Percentiles rank a stretch among this genome's conserved stretches.
Evolutionary conservation across 2,797 vertebrate species (phyloP).

Genomic region (Moxostoma hubbsi): DNA sequence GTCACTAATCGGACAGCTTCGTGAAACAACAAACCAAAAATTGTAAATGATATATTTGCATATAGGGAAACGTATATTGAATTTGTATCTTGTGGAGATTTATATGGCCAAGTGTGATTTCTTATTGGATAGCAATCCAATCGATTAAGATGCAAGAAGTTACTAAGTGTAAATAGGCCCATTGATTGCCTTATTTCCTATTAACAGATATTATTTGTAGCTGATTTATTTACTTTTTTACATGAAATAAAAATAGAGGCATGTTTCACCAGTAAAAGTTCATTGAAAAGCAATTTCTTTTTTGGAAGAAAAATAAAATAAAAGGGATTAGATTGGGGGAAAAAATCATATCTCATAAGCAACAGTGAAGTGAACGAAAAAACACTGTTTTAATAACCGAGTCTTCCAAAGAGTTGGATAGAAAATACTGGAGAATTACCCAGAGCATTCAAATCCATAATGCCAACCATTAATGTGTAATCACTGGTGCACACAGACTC

Average conservation of each 20-base stretch:
- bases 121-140: too few relatives aligned
- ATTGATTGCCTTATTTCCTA: too few relatives aligned
- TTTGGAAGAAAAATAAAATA: slow-evolving; percentile 2
- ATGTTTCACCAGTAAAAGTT: slow-evolving; percentile 24
- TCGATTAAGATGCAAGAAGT: too few relatives aligned
- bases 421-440: slow-evolving; percentile 52
- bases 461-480: slow-evolving; percentile 27
- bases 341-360: slow-evolving; percentile 42
- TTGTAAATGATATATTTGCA: too few relatives aligned
- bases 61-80: too few relatives aligned
- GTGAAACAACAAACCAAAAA: too few relatives aligned
- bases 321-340: slow-evolving; percentile 29
- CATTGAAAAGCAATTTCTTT: slow-evolving; percentile 20
- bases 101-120: too few relatives aligned
- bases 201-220: too few relatives aligned
- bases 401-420: slow-evolving; percentile 56
- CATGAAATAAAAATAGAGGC: not conserved
- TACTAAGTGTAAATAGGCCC: too few relatives aligned
- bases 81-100: too few relatives aligned
- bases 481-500: slow-evolving; percentile 50
- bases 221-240: not conserved
- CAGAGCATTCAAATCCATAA: slow-evolving; percentile 54
- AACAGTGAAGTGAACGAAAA: slow-evolving; percentile 46
- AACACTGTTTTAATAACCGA: slow-evolving; percentile 58
- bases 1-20: too few relatives aligned